Percentiles rank a stretch among this genome's conserved stretches.
Evolutionary conservation across 2,888 invertebrate species (phyloP).

Genomic region (Dusona sp.): DNA sequence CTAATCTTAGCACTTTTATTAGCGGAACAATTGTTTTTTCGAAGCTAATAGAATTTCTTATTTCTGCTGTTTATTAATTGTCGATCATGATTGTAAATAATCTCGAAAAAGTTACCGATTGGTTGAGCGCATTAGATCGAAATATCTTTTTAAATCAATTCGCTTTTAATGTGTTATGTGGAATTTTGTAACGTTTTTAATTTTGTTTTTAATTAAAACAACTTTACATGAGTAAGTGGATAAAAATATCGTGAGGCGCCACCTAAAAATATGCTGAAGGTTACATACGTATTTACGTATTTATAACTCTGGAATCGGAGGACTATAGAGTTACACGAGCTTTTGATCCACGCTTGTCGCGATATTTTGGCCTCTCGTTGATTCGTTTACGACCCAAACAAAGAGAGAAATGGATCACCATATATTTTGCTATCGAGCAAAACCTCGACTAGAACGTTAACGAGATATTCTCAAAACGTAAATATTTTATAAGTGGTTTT

Average conservation of each 20-base stretch:
- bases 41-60: neutral
- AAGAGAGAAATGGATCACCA: slow-evolving; percentile 55
- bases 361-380: slow-evolving; percentile 58
- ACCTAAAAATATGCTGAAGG: slow-evolving; percentile 41
- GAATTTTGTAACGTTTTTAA: slow-evolving; percentile 19
- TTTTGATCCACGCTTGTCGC: slow-evolving; percentile 45
- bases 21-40: neutral
- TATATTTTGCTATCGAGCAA: slow-evolving; percentile 27
- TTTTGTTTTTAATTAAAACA: neutral
- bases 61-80: neutral
- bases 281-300: slow-evolving; percentile 57
- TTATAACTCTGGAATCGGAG: slow-evolving; percentile 68
- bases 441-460: neutral
- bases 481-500: slow-evolving; percentile 36
- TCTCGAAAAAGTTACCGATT: neutral
- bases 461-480: slow-evolving; percentile 22
- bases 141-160: neutral
- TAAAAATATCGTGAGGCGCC: slow-evolving; percentile 64
- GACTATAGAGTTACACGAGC: slow-evolving; percentile 56
- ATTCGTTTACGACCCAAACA: slow-evolving; percentile 59
- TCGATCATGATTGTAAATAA: neutral
- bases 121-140: neutral
- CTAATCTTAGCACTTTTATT: too few species aligned
- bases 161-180: neutral
- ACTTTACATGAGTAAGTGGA: slow-evolving; percentile 36